phyloP scores from a whole-genome alignment of 1,140 invertebrate species.

The Drosophila nikananu region DNA sequence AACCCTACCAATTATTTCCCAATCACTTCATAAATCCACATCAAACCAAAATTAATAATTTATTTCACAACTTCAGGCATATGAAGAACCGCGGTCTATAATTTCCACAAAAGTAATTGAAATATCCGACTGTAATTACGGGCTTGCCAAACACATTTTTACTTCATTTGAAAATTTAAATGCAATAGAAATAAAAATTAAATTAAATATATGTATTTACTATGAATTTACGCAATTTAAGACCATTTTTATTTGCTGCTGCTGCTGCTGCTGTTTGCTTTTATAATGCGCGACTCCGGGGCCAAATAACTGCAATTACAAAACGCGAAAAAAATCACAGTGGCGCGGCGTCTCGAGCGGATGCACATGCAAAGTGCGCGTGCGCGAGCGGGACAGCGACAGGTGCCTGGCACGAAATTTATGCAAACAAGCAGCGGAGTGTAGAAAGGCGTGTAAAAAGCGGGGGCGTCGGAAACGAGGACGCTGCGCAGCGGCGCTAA shows the following conservation, averaged over 20 bases:
- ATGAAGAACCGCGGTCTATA: slow-evolving; percentile 17
- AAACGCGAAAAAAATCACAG: slow-evolving; percentile 41
- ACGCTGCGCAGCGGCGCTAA: slow-evolving; percentile 61
- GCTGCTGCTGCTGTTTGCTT: slow-evolving; percentile 46
- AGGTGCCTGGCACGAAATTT: slow-evolving; percentile 76
- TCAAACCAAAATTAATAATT: slow-evolving; percentile 12
- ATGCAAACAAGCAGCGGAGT: slow-evolving; percentile 82
- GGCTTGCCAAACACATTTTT: slow-evolving; percentile 54
- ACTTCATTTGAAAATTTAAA: slow-evolving; percentile 71
- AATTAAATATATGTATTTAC: slow-evolving; percentile 57
- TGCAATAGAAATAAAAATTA: slow-evolving; percentile 59
- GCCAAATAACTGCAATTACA: slow-evolving; percentile 77
- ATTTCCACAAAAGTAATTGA: slow-evolving; percentile 34
- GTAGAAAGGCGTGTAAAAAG: slow-evolving; percentile 76
- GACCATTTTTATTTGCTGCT: slow-evolving; percentile 29
- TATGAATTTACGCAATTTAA: slow-evolving; percentile 50
- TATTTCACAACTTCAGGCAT: slow-evolving; percentile 10
- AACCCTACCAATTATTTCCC: not conserved
- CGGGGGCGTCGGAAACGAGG: slow-evolving; percentile 31
- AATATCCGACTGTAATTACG: slow-evolving; percentile 42
- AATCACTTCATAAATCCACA: slow-evolving; percentile 2
- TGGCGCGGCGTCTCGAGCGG: slow-evolving; percentile 58
- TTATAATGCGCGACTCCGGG: slow-evolving; percentile 49
- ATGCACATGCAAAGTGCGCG: slow-evolving; percentile 75
- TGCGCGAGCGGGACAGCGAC: slow-evolving; percentile 15